Evolutionary conservation across 2,888 invertebrate species (phyloP), one percentile per base, ranked within the genome.

Genomic region (Aphidius colemani): DNA sequence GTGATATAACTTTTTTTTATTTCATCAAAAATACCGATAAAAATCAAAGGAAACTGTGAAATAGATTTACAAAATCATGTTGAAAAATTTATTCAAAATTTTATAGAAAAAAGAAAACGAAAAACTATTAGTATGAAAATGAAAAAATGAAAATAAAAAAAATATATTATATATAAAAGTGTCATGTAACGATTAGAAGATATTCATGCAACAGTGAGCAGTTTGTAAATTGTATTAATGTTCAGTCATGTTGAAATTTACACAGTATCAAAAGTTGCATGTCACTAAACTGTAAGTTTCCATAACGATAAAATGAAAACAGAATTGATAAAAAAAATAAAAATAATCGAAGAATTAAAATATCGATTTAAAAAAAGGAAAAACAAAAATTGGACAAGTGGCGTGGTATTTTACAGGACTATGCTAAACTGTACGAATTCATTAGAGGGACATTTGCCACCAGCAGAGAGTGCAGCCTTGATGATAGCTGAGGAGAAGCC

Each of bases 341-440:
- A 46, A 55, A 39, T 41, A 43, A 43, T 18, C 51, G 41, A 57
- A 58, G 63, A 63, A 61, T 56, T 61, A 41, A 56, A 61, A 65
- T 51, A 69, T 66, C 62, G 67, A 70, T 30, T 5, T 30, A 30
- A 30, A 71, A 66, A 58, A 49, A 30, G 61, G 50, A 62, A 65
- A 66, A 49, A 46, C 9, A 50, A 59, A 64, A 69, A 74, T 74
- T 78, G 78, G 77, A 81, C 75, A 78, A 76, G 78, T 78, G 76
- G 79, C 79, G 80, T 80, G 78, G 75, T 81, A 75, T 81, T 88
- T 90, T 89, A 82, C 89, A 90, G 90, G 89, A 94, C 94, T 89
- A 94, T 94, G 93, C 90, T 94, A 89, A 94, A 94, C 90, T 94
- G 94, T 88, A 93, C 94, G 86, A 94, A 94, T 88, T 92, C 92